These are phyloP conservation scores for Pseudomyrmex pallidus DNA, from an alignment of 1,140 invertebrate genomes.

Conservation along the genomic window DNA sequence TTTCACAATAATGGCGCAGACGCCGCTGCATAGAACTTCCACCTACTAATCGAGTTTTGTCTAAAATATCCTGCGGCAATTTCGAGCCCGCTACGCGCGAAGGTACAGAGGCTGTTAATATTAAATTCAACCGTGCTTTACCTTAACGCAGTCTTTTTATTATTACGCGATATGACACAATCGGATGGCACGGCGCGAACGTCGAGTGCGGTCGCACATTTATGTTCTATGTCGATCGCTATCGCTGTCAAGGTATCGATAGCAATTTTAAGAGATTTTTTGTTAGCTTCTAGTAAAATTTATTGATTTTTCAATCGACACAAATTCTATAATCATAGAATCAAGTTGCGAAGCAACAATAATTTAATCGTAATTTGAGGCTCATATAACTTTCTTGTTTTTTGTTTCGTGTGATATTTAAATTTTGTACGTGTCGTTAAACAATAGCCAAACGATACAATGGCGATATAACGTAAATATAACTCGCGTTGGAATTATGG, in stretches of 20 bases:
- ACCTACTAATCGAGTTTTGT: slow-evolving; percentile 73
- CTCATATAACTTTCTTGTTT: background rate
- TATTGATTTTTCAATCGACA: too few species aligned
- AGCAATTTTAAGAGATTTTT: too few species aligned
- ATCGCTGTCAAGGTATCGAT: background rate
- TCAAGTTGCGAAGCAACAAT: background rate
- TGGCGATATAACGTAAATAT: slow-evolving; percentile 40
- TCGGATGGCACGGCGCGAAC: background rate
- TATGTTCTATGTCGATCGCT: background rate
- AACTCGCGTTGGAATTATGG: slow-evolving; percentile 21
- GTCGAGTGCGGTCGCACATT: background rate
- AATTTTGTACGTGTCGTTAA: background rate
- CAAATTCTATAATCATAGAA: too few species aligned
- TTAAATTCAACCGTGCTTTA: slow-evolving; percentile 61
- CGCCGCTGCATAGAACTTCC: slow-evolving; percentile 68
- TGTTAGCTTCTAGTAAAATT: too few species aligned
- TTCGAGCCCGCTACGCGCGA: slow-evolving; percentile 36
- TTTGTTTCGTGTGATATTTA: background rate
- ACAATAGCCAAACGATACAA: slow-evolving; percentile 22
- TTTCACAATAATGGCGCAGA: slow-evolving; percentile 74
- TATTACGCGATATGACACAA: slow-evolving; percentile 1
- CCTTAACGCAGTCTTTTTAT: slow-evolving; percentile 57
- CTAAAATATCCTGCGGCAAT: slow-evolving; percentile 74
- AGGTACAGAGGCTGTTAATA: slow-evolving; percentile 52
- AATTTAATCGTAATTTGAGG: background rate